Evolutionary conservation across 2,797 vertebrate species (phyloP), one percentile per base, ranked within the genome.

Genomic region (Sciaenops ocellatus): DNA sequence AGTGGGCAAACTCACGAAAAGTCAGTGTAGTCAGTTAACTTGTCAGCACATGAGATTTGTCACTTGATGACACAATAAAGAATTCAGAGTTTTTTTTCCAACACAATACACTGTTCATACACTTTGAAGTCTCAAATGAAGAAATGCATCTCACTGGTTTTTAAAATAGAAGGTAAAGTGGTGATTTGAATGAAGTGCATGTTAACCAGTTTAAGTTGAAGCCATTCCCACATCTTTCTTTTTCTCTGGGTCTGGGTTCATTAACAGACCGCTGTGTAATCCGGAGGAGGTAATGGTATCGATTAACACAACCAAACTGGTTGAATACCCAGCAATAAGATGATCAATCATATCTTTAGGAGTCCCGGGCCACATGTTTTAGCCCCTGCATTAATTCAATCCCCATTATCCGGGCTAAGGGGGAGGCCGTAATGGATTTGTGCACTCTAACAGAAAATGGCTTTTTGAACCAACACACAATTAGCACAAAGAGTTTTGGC

Each of bases 361-460:
- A 87, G 90, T 90, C 82, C 71, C 30, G 54, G 95, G 95, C 96
- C 94, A 93, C 96, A 94, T 96, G 95, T 96, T 95, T 94, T 94
- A 94, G 95, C 95, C 87, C 94, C 94, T 87, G 94, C 96, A 96
- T 97, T 98, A 97, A 98, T 98, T 96, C 96, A 95, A 95, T 96
- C 96, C 95, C 96, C 95, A 96, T 97, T 97, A 97, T 89, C 95
- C 92, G 90, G 94, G 95, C 94, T 95, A 96, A 96, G 96, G 95
- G 96, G 91, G 92, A 95, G 95, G 89, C 95, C 95, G 89, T 98
- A 99, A 99, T 99, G 97, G 97, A 97, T 98, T 99, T 98, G 98
- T 98, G 98, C 98, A 98, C 96, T 97, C 97, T 99, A 97, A 99
- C 97, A 99, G 98, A 99, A 99, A 99, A 98, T 98, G 97, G 96